Evolutionary conservation across 2,888 invertebrate species (phyloP).

Genomic region (Poecilus cupreus): DNA sequence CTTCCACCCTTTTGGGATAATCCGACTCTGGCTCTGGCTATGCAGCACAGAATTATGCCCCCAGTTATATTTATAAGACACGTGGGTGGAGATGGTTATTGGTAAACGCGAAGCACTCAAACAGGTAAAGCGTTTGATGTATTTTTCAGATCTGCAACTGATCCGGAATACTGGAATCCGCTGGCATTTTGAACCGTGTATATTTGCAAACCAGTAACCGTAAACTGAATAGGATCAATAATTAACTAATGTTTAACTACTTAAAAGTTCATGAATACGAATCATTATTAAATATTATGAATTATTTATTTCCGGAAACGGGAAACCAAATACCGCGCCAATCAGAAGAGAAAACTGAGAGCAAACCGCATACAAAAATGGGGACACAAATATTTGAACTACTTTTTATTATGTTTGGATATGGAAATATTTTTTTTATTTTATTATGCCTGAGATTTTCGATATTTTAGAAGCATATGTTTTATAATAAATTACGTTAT

Average conservation of each 20-base stretch:
- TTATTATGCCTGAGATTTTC: not conserved
- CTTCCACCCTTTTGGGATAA: too few relatives aligned
- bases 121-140: slow-evolving; percentile 25
- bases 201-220: slow-evolving; percentile 6
- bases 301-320: not conserved
- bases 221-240: slow-evolving; percentile 19
- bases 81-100: slow-evolving; percentile 18
- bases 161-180: not conserved
- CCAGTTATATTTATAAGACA: slow-evolving; percentile 4
- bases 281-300: not conserved
- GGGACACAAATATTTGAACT: slow-evolving; percentile 9
- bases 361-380: not conserved
- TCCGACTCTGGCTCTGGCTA: too few relatives aligned
- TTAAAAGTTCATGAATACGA: slow-evolving; percentile 5
- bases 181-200: slow-evolving; percentile 1
- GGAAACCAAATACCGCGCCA: not conserved
- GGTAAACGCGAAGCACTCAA: slow-evolving; percentile 11
- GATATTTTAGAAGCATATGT: not conserved
- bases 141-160: slow-evolving; percentile 15
- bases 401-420: not conserved
- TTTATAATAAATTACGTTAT: not conserved
- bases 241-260: not conserved
- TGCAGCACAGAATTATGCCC: not conserved
- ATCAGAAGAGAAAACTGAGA: not conserved
- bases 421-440: not conserved